Conservation (phyloP, 1,140 invertebrate genomes). For the Macrobrachium nipponense region DNA sequence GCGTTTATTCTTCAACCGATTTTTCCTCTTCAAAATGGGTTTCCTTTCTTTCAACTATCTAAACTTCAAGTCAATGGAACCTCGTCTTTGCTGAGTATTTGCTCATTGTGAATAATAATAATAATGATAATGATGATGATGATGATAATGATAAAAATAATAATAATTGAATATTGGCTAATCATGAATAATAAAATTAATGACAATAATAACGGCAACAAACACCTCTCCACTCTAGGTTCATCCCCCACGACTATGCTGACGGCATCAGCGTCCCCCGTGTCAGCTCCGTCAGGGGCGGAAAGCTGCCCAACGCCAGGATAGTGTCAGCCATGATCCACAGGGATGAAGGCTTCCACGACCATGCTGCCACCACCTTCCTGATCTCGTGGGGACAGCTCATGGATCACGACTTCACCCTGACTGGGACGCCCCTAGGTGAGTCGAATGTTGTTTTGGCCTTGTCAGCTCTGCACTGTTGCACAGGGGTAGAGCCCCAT, state of each 20-base stretch:
- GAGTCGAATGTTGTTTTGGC: neutral
- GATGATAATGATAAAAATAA: too few relatives aligned
- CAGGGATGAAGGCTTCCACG: constrained; percentile 86
- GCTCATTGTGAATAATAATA: too few relatives aligned
- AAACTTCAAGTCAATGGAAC: too few relatives aligned
- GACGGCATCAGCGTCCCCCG: constrained; percentile 47
- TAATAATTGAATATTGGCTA: neutral
- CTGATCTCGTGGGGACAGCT: constrained; percentile 94
- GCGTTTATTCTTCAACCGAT: too few relatives aligned
- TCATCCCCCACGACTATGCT: constrained; percentile 33
- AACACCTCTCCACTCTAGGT: neutral
- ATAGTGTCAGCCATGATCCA: constrained; percentile 87
- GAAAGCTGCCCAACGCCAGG: constrained; percentile 80
- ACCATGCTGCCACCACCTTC: constrained; percentile 92
- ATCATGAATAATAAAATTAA: too few relatives aligned
- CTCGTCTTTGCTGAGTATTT: too few relatives aligned
- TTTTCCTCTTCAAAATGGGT: too few relatives aligned
- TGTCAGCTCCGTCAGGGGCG: constrained; percentile 24
- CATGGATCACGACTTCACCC: constrained; percentile 92
- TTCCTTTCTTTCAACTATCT: too few relatives aligned
- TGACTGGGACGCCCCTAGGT: constrained; percentile 74
- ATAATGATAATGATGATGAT: too few relatives aligned
- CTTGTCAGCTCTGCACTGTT: neutral
- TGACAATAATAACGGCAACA: neutral
- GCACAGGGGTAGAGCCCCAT: too few relatives aligned